phyloP scores from a whole-genome alignment of 2,888 invertebrate species.

The Dinocampus coccinellae region DNA sequence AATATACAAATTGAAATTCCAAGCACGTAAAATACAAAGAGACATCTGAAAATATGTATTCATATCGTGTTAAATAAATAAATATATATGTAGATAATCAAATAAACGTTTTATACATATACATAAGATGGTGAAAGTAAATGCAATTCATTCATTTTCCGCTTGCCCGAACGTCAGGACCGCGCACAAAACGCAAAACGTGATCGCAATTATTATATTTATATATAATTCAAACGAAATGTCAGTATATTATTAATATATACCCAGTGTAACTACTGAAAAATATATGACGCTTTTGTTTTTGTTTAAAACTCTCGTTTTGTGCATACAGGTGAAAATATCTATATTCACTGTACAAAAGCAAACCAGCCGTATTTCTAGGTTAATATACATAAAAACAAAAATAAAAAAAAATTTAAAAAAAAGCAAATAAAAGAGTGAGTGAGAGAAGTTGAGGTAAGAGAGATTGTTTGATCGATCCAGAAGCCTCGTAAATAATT shows the following conservation, averaged over 20 bases:
- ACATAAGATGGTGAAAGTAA: constrained; percentile 13
- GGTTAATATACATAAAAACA: too few species aligned
- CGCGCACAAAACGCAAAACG: constrained; percentile 14
- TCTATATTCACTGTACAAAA: too few species aligned
- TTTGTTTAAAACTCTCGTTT: background rate
- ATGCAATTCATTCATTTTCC: constrained; percentile 26
- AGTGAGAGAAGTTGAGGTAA: background rate
- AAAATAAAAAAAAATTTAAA: background rate
- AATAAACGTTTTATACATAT: background rate
- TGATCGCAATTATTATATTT: constrained; percentile 8
- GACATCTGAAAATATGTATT: background rate
- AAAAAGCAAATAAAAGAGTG: background rate
- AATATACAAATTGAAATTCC: background rate
- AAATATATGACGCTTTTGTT: constrained; percentile 16
- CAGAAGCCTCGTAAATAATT: constrained; percentile 16
- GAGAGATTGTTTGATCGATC: constrained; percentile 20
- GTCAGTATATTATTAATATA: background rate
- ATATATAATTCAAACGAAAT: too few species aligned
- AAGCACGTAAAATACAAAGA: background rate
- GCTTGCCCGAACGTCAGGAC: background rate
- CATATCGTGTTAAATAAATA: background rate
- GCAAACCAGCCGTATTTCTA: too few species aligned
- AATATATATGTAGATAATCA: background rate
- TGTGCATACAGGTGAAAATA: background rate
- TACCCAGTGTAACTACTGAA: background rate